Conservation (phyloP, 2,888 invertebrate genomes). For the Maniola hyperantus region DNA sequence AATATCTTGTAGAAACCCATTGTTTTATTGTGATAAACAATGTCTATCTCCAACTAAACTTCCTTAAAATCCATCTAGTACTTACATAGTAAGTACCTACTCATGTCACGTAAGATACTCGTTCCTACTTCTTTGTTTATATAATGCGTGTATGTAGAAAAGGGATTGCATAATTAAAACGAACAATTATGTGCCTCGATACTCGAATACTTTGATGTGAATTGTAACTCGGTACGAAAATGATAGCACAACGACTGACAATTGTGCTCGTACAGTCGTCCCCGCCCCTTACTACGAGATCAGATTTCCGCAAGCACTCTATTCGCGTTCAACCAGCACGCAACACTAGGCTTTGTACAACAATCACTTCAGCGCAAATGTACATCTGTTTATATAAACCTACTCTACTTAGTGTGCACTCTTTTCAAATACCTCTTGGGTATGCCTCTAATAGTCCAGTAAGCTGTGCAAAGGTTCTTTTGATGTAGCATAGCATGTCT, state of each 20-base stretch:
- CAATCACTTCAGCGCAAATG: conserved; percentile 3
- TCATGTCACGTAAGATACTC: background rate
- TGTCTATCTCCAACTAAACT: no score
- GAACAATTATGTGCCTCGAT: conserved; percentile 5
- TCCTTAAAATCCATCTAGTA: no score
- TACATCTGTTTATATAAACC: conserved; percentile 1
- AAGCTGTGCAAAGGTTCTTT: background rate
- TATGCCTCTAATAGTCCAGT: background rate
- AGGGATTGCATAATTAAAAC: conserved; percentile 5
- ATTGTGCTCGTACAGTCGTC: conserved; percentile 2
- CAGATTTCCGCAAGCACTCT: conserved; percentile 16
- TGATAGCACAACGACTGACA: background rate
- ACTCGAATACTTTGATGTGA: conserved; percentile 14
- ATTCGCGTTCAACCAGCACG: background rate
- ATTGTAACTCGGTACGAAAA: background rate
- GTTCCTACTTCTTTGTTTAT: no score
- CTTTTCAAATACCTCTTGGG: background rate
- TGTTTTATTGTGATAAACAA: no score
- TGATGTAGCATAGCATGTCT: background rate
- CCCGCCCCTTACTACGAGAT: conserved; percentile 12
- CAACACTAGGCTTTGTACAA: background rate
- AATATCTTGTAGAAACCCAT: no score
- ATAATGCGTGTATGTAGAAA: background rate
- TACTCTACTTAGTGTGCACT: background rate
- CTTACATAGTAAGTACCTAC: no score